Evolutionary conservation across 2,888 invertebrate genomes (phyloP).

Genomic region (Sinotaia quadrata): DNA sequence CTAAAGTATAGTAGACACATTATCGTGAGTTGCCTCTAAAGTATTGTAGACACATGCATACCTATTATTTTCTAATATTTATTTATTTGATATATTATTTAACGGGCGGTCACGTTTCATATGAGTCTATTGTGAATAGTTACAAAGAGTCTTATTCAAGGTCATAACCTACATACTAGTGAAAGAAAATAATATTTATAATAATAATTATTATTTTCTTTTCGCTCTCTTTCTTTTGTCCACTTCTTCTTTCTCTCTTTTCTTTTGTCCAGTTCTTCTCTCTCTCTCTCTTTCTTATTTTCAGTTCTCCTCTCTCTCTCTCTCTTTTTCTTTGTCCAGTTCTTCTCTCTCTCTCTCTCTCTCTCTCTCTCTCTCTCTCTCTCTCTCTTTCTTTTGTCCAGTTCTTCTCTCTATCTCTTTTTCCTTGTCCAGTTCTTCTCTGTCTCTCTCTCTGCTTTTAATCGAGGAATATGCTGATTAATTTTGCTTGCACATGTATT

Average conservation of each 20-base stretch:
- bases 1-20: too few relatives aligned
- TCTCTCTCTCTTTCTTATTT: background rate
- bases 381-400: background rate
- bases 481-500: too few relatives aligned
- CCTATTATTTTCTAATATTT: too few relatives aligned
- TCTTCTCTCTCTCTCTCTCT: background rate
- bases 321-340: background rate
- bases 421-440: background rate
- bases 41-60: too few relatives aligned
- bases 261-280: background rate
- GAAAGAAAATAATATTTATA: too few relatives aligned
- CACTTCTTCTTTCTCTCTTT: background rate
- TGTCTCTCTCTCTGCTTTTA: background rate
- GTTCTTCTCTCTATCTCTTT: background rate
- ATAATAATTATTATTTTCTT: background rate
- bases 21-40: too few relatives aligned
- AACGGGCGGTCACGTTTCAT: too few relatives aligned
- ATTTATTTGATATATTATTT: too few relatives aligned
- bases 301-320: background rate
- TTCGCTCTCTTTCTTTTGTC: background rate
- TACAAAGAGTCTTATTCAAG: too few relatives aligned
- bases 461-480: background rate
- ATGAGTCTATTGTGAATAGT: too few relatives aligned
- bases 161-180: too few relatives aligned
- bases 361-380: background rate